These are phyloP conservation scores for Mactromeris polynyma DNA, from an alignment of 2,888 invertebrate species.

Conservation along the genomic window DNA sequence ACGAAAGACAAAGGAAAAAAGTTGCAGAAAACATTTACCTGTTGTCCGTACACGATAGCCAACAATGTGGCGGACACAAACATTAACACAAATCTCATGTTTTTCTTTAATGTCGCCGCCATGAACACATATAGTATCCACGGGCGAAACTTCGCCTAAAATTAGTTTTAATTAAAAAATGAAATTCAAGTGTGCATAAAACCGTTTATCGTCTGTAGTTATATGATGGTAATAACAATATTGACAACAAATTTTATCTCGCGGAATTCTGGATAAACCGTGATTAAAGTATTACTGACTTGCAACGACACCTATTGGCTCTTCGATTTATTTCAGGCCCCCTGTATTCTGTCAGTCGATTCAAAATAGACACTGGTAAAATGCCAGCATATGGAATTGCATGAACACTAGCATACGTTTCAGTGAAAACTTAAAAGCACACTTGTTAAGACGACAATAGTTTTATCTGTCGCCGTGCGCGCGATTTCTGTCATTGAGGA, in stretches of 20 bases:
- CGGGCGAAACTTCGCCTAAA: neutral
- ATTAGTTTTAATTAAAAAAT: neutral
- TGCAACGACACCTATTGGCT: neutral
- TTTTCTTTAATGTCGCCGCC: neutral
- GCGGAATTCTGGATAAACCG: neutral
- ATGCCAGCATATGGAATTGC: neutral
- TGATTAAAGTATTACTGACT: neutral
- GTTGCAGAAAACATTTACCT: neutral
- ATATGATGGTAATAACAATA: neutral
- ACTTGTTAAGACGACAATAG: neutral
- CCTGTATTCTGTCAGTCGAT: neutral
- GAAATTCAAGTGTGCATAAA: neutral
- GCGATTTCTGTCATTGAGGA: neutral
- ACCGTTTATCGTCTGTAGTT: neutral
- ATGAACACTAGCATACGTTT: neutral
- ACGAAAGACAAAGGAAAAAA: neutral
- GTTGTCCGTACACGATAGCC: constrained; percentile 25
- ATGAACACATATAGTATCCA: neutral
- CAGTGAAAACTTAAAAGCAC: neutral
- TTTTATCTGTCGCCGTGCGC: neutral
- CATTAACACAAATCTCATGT: neutral
- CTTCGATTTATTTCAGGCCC: neutral
- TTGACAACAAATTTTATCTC: neutral
- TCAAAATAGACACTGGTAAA: neutral
- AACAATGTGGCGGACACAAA: neutral